Conservation (phyloP, 2,113 vertebrate genomes). For the Platysternon megacephalum region DNA sequence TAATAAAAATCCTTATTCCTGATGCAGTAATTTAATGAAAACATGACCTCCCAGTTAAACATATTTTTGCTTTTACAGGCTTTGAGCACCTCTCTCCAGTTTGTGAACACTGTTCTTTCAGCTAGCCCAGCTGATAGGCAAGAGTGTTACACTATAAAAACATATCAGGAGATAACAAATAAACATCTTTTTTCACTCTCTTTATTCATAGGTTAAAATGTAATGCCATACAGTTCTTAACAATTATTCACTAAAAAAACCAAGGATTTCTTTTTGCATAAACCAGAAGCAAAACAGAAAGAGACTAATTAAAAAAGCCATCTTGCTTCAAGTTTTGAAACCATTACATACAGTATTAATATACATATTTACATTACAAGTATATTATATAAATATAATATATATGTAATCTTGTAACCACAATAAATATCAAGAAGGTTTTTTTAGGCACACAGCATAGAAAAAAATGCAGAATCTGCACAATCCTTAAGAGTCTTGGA, state of each 20-base stretch:
- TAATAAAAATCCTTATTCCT: background rate
- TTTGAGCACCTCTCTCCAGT: background rate
- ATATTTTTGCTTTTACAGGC: background rate
- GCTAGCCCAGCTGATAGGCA: background rate
- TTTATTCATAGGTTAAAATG: slow-evolving; percentile 83
- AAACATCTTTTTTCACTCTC: slow-evolving; percentile 51
- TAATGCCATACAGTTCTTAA: slow-evolving; percentile 78
- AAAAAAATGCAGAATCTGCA: slow-evolving; percentile 83
- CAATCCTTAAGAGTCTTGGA: slow-evolving; percentile 78
- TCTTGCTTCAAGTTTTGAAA: slow-evolving; percentile 79
- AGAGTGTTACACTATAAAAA: background rate
- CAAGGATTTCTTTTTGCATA: slow-evolving; percentile 69
- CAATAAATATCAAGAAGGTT: slow-evolving; percentile 90
- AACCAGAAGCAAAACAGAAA: slow-evolving; percentile 80
- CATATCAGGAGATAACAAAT: slow-evolving; percentile 4
- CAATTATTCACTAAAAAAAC: slow-evolving; percentile 75
- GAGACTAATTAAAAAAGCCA: slow-evolving; percentile 73
- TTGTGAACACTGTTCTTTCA: background rate
- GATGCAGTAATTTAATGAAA: background rate
- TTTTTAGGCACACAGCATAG: slow-evolving; percentile 89
- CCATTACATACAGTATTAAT: slow-evolving; percentile 75
- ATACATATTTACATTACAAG: slow-evolving; percentile 92
- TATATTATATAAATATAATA: slow-evolving; percentile 95
- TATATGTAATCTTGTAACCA: slow-evolving; percentile 85
- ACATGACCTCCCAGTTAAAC: background rate